Evolutionary conservation across 37 sponge, comb jelly and placozoan genomes (phyloP).

Genomic region (Cliona cf. orientalis): DNA sequence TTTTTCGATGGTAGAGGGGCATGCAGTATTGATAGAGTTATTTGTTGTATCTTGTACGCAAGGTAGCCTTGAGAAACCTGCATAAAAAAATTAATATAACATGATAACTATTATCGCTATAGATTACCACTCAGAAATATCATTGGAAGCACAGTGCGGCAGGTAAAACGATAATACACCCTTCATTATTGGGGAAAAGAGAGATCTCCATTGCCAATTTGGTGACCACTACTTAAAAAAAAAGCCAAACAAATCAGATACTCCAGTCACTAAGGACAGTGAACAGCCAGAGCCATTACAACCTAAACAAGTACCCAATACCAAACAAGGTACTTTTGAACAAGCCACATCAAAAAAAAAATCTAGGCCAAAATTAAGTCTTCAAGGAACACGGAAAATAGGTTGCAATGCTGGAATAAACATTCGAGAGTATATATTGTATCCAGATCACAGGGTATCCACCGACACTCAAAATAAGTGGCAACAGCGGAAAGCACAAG

Average conservation of each 20-base stretch:
- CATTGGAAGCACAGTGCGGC: background rate
- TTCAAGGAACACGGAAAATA: slow-evolving; percentile 33
- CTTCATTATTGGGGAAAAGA: background rate
- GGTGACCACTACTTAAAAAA: background rate
- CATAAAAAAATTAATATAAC: no score
- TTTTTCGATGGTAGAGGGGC: no score
- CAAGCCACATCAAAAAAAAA: no score
- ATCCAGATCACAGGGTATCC: slow-evolving; percentile 24
- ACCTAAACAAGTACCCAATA: no score
- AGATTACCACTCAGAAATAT: background rate
- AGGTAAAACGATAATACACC: background rate
- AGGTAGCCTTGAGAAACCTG: no score
- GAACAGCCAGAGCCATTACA: no score
- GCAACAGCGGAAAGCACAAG: background rate
- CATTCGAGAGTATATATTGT: background rate
- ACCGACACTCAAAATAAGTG: no score
- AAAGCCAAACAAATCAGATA: background rate
- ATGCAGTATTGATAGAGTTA: no score
- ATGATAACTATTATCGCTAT: no score
- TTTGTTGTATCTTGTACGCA: no score
- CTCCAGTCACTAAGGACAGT: no score
- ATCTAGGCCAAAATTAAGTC: background rate
- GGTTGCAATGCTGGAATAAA: slow-evolving; percentile 16
- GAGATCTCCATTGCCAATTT: background rate
- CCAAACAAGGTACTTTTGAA: no score